These are phyloP conservation scores for Oriolus oriolus DNA, from an alignment of 2,113 vertebrate species.

Conservation along the genomic window DNA sequence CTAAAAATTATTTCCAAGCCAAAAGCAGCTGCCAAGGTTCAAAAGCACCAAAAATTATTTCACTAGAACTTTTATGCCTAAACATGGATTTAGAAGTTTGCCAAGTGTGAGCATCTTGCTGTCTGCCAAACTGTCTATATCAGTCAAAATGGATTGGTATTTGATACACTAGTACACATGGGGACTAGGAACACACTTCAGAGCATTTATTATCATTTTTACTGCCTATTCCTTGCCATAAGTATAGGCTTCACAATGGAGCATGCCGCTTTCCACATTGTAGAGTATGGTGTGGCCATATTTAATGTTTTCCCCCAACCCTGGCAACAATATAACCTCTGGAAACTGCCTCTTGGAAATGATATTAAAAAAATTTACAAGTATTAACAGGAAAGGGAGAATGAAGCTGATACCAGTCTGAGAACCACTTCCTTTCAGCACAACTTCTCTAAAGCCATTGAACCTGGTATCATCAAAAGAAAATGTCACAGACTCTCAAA, in stretches of 20 bases:
- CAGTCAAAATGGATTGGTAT: background rate
- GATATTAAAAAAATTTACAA: background rate
- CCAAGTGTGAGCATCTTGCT: background rate
- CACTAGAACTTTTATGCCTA: background rate
- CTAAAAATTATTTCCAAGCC: background rate
- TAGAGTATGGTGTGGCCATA: accelerated
- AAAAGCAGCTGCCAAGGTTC: slow-evolving; percentile 4
- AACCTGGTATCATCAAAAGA: slow-evolving; percentile 17
- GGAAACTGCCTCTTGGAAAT: background rate
- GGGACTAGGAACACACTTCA: background rate
- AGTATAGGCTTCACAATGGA: background rate
- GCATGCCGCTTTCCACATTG: background rate
- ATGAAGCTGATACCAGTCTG: background rate
- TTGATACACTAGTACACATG: background rate
- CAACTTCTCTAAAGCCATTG: background rate
- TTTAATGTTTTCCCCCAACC: background rate
- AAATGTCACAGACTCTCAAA: slow-evolving; percentile 53
- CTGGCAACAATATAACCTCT: background rate
- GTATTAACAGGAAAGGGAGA: background rate
- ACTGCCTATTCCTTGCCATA: background rate
- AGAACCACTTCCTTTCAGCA: background rate
- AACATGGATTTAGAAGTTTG: background rate
- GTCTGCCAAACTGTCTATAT: background rate
- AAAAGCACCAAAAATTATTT: background rate
- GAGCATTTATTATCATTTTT: background rate